Evolutionary conservation across 2,888 invertebrate genomes (phyloP), one percentile per base, ranked within the genome.

Genomic region (Poecilobothrus nobilitatus): DNA sequence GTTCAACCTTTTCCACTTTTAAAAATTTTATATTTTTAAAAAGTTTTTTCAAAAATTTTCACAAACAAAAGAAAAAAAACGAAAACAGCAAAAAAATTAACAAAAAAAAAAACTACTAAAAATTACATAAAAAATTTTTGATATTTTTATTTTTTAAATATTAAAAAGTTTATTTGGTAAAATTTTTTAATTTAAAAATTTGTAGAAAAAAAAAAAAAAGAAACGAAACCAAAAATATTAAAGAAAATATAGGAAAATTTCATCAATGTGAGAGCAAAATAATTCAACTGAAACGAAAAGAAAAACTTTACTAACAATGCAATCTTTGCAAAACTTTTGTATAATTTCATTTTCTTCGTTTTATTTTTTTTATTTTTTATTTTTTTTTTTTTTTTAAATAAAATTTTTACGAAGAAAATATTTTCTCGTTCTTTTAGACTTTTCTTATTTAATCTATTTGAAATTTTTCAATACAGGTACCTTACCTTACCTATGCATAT

Each of bases 291-390:
- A 53, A 53, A 53, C 18, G n/a, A 53, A 53, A 53, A 53, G 18
- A n/a, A 53, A 53, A 53, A 53, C 53, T 53, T 53, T 53, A n/a
- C 53, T 53, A 53, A 53, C 53, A 53, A 53, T 53, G 53, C 53
- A 53, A 53, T 53, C 53, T 53, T n/a, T 53, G 53, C 3, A 53
- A 53, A 53, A 53, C 53, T 53, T 53, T 53, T 18, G 53, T 53
- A 53, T 41, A 12, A 41, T 41, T 41, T 41, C 7, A 2, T 41
- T 15, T 12, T 41, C 7, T 41, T 12, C 41, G n/a, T n/a, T n/a
- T 9, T 12, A 41, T 12, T 27, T 27, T 27, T 27, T 27, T 27
- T 5, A 2, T 27, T 27, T 27, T 27, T 27, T 27, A 41, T 41
- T 41, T 41, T 41, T 41, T 8, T 41, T 41, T 15, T 12, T 41